Percentiles rank a stretch among this genome's conserved stretches.
Conservation (phyloP, 2,888 invertebrate species). For the Idaea straminata region DNA sequence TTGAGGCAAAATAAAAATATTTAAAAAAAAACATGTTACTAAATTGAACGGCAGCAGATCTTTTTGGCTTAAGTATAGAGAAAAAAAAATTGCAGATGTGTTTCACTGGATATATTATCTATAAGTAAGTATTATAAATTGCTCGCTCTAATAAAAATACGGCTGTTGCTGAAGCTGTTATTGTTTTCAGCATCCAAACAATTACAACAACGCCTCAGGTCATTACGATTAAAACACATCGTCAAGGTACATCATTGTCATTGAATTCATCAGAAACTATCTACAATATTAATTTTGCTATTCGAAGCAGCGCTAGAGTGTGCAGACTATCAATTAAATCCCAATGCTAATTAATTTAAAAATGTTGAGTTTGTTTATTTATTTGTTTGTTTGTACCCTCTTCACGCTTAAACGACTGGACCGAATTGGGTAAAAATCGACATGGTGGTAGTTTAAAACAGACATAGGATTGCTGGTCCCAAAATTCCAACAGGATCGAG, state of each 20-base stretch:
- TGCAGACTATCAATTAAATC: too few relatives aligned
- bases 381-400: too few relatives aligned
- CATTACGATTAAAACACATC: constrained; percentile 15
- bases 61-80: constrained; percentile 1
- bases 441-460: too few relatives aligned
- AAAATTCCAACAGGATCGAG: too few relatives aligned
- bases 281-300: constrained; percentile 10
- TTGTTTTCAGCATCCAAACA: constrained; percentile 17
- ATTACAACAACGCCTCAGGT: constrained; percentile 15
- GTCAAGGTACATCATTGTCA: constrained; percentile 32
- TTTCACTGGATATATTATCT: not conserved
- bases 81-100: not conserved
- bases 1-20: too few relatives aligned
- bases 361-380: too few relatives aligned
- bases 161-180: constrained; percentile 4
- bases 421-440: too few relatives aligned
- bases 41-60: too few relatives aligned
- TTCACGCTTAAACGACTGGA: too few relatives aligned
- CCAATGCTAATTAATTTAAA: too few relatives aligned
- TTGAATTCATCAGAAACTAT: constrained; percentile 30
- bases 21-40: too few relatives aligned
- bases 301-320: not conserved
- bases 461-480: too few relatives aligned
- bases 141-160: constrained; percentile 8
- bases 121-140: not conserved